Evolutionary conservation across 92 coral and sea anemone species (phyloP).

Genomic region (Umimayanthus chanpuru): DNA sequence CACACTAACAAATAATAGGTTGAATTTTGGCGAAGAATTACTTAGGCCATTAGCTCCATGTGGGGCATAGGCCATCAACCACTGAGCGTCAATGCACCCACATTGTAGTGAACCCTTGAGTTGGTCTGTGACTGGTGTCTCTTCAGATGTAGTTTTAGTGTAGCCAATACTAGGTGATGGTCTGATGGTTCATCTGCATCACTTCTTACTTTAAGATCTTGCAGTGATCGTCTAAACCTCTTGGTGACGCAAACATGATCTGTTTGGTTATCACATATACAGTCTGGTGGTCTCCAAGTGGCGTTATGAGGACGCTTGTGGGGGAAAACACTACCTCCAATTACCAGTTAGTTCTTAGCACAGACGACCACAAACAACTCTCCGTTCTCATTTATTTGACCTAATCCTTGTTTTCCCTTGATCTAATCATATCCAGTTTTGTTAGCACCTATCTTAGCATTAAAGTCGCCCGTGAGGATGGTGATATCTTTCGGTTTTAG

Average conservation of each 20-base stretch:
- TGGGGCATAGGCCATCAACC: too few relatives aligned
- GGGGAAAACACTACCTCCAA: background rate
- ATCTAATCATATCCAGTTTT: background rate
- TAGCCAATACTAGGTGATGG: background rate
- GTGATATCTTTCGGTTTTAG: background rate
- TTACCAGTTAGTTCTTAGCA: too few relatives aligned
- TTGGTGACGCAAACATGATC: too few relatives aligned
- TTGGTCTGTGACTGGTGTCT: background rate
- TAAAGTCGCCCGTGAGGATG: background rate
- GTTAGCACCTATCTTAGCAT: background rate
- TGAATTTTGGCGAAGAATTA: too few relatives aligned
- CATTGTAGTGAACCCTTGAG: too few relatives aligned
- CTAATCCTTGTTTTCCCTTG: background rate
- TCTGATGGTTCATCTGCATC: slow-evolving; percentile 24
- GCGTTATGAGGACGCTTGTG: background rate
- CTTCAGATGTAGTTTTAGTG: background rate
- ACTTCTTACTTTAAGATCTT: background rate
- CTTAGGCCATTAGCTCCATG: too few relatives aligned
- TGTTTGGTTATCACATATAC: too few relatives aligned
- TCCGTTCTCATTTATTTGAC: too few relatives aligned
- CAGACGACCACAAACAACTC: too few relatives aligned
- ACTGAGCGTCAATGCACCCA: too few relatives aligned
- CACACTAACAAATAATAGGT: too few relatives aligned
- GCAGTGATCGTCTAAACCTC: too few relatives aligned
- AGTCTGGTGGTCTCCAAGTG: background rate